A percentile compares a stretch with the other conserved stretches of the same genome.
Evolutionary conservation across 2,888 invertebrate genomes (phyloP).

Genomic region (Junonia oenone): DNA sequence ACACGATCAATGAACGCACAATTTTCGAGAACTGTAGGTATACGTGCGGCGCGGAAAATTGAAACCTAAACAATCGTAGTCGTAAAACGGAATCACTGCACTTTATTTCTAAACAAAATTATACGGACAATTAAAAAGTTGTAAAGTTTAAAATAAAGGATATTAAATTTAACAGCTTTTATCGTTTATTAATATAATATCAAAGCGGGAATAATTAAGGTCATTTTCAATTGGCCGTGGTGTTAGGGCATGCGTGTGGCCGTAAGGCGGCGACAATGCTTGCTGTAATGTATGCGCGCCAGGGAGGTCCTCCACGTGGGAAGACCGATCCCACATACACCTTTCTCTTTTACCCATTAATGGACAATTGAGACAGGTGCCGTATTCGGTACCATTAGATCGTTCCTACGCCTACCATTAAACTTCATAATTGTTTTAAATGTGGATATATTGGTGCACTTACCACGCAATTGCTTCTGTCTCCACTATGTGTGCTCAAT

Average conservation of each 20-base stretch:
- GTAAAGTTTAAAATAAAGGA: constrained; percentile 18
- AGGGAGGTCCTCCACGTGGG: constrained; percentile 72
- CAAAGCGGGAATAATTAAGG: constrained; percentile 34
- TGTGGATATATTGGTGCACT: constrained; percentile 9
- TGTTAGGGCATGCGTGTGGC: constrained; percentile 46
- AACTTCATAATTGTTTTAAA: constrained; percentile 25
- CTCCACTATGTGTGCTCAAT: background rate
- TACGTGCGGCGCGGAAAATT: no score
- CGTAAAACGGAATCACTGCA: background rate
- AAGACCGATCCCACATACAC: constrained; percentile 49
- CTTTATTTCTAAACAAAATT: background rate
- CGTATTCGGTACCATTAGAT: constrained; percentile 35
- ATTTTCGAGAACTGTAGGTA: no score
- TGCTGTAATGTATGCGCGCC: constrained; percentile 70
- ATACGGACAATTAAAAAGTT: constrained; percentile 12
- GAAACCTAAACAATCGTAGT: background rate
- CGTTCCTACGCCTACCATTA: constrained; percentile 32
- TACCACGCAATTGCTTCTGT: background rate
- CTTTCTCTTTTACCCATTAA: constrained; percentile 38
- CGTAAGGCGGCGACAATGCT: constrained; percentile 33
- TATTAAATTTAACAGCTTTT: constrained; percentile 16
- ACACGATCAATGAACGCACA: no score
- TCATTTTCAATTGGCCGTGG: constrained; percentile 40
- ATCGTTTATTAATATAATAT: constrained; percentile 26
- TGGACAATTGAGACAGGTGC: constrained; percentile 37